Evolutionary conservation across 2,797 vertebrate genomes (phyloP), one percentile per base, ranked within the genome.

Genomic region (Buphagus erythrorhynchus): DNA sequence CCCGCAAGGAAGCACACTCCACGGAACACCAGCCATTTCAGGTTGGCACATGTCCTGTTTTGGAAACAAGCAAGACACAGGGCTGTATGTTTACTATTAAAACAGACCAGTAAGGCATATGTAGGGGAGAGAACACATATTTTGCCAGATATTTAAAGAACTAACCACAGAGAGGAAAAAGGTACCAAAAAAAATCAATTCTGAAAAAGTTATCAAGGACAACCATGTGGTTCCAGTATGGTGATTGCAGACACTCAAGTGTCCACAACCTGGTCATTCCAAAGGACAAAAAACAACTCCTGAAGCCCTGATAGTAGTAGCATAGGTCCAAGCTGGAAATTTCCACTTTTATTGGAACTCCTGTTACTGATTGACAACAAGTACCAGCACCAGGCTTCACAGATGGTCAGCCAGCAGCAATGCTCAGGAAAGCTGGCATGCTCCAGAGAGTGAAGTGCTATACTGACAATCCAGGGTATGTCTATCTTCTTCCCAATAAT

Each of bases 301-400:
- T 35, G 57, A 71, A 75, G 10, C 10, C 72, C 63, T 25, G 46
- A 3, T 74, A 59, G 10, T 40, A 67, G n/a, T 10, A 88, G 55
- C 66, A 86, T 8, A 54, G 63, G 71, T 57, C 63, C 68, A 66
- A 78, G 61, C 36, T 69, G 33, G 82, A 88, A 75, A 58, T 45
- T 65, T 57, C 87, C 42, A 45, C 57, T 55, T 59, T 66, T 40
- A 43, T 9, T 73, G 11, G 31, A 62, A 68, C 17, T 38, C 19
- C 24, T 51, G 73, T 87, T 90, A 88, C 73, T 92, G 42, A 76
- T 73, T 86, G 63, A 88, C 80, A 88, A 13, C n/a, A 80, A 86
- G 51, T 11, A 58, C 20, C 57, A 90, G 49, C 38, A 91, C 28
- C 57, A 63, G 24, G 45, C 71, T 94, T 90, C 71, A 92, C 59